Percentiles rank a stretch among this genome's conserved stretches.
Conservation (phyloP, 1,140 invertebrate genomes). For the Sitophilus oryzae region DNA sequence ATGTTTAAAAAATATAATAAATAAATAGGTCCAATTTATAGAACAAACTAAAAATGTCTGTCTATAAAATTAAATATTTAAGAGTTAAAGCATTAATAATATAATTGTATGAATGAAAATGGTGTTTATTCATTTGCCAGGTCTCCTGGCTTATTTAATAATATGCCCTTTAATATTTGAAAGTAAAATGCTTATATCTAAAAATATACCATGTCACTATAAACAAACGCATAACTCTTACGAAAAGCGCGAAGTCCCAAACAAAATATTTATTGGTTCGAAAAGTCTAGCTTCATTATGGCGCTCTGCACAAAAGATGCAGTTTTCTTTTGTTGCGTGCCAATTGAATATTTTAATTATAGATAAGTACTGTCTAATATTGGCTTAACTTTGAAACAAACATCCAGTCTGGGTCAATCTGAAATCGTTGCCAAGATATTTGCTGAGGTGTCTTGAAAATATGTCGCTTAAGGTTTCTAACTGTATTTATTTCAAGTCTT, state of each 20-base stretch:
- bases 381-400: conserved; percentile 20
- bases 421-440: conserved; percentile 28
- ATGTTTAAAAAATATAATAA: too few species aligned
- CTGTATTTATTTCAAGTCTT: too few species aligned
- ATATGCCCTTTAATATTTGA: too few species aligned
- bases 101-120: too few species aligned
- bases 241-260: neutral
- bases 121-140: too few species aligned
- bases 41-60: too few species aligned
- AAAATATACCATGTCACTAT: neutral
- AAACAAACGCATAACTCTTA: neutral
- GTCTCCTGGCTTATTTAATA: too few species aligned
- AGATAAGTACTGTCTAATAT: conserved; percentile 20
- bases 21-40: too few species aligned
- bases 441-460: conserved; percentile 21
- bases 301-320: neutral
- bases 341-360: conserved; percentile 27
- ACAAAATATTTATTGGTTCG: conserved; percentile 2
- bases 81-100: too few species aligned
- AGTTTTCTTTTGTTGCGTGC: conserved; percentile 20
- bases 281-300: neutral
- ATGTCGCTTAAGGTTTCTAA: neutral
- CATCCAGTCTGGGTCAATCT: conserved; percentile 28
- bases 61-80: too few species aligned
- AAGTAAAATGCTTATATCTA: too few species aligned